These are phyloP conservation scores for Premnoplex brunnescens DNA, from an alignment of 2,797 vertebrate genomes.

Conservation along the genomic window DNA sequence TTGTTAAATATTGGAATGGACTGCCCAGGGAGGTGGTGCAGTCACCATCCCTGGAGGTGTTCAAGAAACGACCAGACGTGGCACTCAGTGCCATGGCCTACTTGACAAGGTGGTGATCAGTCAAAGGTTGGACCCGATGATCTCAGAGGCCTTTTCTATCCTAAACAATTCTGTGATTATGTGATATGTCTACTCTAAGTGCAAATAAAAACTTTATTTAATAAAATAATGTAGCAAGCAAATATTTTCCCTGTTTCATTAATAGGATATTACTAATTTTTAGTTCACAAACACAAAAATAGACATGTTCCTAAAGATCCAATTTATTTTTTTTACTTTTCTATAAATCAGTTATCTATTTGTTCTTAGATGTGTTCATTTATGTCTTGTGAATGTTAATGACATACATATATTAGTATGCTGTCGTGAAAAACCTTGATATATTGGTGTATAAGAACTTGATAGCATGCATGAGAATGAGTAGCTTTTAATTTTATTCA, in stretches of 20 bases:
- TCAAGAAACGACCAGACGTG: fast-evolving
- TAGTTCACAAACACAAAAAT: background rate
- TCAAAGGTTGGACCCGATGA: background rate
- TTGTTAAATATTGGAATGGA: background rate
- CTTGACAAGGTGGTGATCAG: background rate
- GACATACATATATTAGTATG: background rate
- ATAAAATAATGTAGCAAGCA: background rate
- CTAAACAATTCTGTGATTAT: background rate
- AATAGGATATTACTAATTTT: background rate
- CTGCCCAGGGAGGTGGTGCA: background rate
- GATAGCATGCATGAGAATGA: background rate
- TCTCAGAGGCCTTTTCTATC: background rate
- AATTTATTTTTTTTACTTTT: background rate
- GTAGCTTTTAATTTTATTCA: background rate
- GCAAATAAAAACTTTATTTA: background rate
- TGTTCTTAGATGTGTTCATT: background rate
- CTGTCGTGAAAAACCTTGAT: background rate
- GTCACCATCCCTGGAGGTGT: background rate
- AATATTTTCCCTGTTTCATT: background rate
- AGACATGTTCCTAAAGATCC: background rate
- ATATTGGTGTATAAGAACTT: background rate
- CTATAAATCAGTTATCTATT: background rate
- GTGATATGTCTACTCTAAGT: background rate
- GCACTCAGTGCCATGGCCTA: background rate
- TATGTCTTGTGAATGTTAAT: background rate